Evolutionary conservation across 2,888 invertebrate genomes (phyloP), one percentile per base, ranked within the genome.

Genomic region (Mythimna impura): DNA sequence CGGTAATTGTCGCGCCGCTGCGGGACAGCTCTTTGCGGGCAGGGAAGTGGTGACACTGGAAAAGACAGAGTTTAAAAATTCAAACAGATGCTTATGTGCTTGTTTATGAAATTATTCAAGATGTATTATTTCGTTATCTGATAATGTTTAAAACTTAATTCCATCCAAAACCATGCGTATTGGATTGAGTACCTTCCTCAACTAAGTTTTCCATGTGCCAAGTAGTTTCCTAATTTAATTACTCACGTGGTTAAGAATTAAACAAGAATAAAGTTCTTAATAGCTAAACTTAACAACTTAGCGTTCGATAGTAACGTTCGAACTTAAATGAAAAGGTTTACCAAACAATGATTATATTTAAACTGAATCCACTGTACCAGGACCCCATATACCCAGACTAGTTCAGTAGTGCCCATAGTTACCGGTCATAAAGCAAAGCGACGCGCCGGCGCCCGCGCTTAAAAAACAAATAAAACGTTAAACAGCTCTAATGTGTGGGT

Each of bases 401-500:
- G 80, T 78, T 68, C 71, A 77, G 66, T 68, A 78, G 76, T 76
- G 66, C 66, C 72, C 60, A 80, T 69, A 76, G 80, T 76, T 79
- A 82, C 81, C 76, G 75, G 78, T 78, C 82, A 84, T 85, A 85
- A 85, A 84, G 80, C 68, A 82, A 73, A 66, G 71, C 76, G 85
- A 76, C 78, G 73, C 78, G 82, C 81, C 76, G 83, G 82, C 82
- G 77, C 81, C 83, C 75, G 80, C 79, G 85, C 70, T 80, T 68
- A 84, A 85, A 84, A 87, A 86, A 84, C 79, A 86, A 87, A 88
- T 84, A 83, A 86, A 82, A 80, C 78, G 71, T 80, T 84, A 79
- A 86, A 86, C 83, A 84, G 81, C 79, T 81, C 84, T 87, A 85
- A 88, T 87, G 83, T 82, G 83, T 86, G 84, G 82, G 85, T 89